A percentile compares a stretch with the other conserved stretches of the same genome.
phyloP scores from a whole-genome alignment of 92 coral and sea anemone species.

The Anthopleura xanthogrammica region DNA sequence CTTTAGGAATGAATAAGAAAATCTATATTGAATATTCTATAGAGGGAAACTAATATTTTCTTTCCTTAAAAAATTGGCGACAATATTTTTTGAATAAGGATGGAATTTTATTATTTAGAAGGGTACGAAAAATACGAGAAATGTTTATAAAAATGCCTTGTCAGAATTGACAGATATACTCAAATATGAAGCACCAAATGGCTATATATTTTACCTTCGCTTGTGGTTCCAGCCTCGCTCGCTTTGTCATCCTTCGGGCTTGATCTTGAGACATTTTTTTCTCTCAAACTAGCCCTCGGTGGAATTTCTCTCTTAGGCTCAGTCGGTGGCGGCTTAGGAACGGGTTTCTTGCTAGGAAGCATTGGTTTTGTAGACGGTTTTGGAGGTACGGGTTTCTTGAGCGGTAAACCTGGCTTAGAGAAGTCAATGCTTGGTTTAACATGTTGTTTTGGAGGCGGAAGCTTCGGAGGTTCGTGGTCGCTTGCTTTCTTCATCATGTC shows the following conservation, averaged over 20 bases:
- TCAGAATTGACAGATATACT: background rate
- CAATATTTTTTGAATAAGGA: background rate
- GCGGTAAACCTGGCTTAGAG: constrained; percentile 40
- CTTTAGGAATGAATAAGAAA: background rate
- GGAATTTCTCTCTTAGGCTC: constrained; percentile 6
- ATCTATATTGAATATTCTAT: background rate
- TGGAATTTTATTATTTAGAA: background rate
- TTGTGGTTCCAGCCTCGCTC: background rate
- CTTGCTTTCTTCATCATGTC: constrained; percentile 38
- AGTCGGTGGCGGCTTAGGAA: constrained; percentile 26
- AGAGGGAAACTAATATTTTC: background rate
- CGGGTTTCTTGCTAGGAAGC: constrained; percentile 25
- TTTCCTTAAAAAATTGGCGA: background rate
- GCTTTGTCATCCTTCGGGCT: background rate
- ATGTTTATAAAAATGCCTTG: background rate
- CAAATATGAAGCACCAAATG: background rate
- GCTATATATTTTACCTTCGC: constrained; percentile 10
- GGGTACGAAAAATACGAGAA: background rate
- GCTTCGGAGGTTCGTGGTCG: constrained; percentile 24
- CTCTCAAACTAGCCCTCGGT: background rate
- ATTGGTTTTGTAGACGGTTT: constrained; percentile 30
- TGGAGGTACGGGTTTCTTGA: constrained; percentile 64
- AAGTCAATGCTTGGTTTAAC: constrained; percentile 11
- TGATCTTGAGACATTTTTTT: background rate
- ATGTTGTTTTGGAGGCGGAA: constrained; percentile 9